Conservation (phyloP, 2,888 invertebrate species). For the Branchellion lobata region DNA sequence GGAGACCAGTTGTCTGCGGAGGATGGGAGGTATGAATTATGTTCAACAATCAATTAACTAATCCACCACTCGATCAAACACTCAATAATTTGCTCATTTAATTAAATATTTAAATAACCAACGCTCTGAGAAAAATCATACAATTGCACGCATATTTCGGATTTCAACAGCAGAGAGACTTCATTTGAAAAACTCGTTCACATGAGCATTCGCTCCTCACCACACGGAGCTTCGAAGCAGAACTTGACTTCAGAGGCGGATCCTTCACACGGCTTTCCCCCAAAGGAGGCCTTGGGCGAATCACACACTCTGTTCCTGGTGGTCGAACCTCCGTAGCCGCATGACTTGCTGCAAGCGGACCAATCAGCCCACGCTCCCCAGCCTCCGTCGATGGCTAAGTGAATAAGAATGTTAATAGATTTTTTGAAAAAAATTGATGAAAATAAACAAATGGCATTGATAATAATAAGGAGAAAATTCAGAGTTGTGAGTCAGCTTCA, state of each 20-base stretch:
- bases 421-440: background rate
- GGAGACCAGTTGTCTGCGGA: constrained; percentile 41
- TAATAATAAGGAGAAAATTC: background rate
- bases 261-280: constrained; percentile 58
- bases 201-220: no score
- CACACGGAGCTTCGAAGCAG: constrained; percentile 27
- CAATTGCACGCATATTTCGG: no score
- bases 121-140: background rate
- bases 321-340: constrained; percentile 44
- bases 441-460: no score
- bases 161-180: background rate
- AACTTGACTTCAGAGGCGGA: constrained; percentile 51
- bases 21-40: background rate
- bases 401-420: background rate
- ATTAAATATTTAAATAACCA: background rate
- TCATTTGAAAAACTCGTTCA: background rate
- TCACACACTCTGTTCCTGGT: constrained; percentile 47
- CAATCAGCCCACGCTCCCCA: constrained; percentile 51
- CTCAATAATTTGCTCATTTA: no score
- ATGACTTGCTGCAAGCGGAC: constrained; percentile 48
- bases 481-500: background rate
- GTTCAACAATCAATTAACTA: background rate
- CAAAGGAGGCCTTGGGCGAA: constrained; percentile 54
- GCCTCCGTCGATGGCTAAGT: constrained; percentile 50
- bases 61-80: no score